Percentiles rank a stretch among this genome's conserved stretches.
These are phyloP conservation scores for Bellardia pandia DNA, from an alignment of 2,888 invertebrate genomes.

Conservation along the genomic window DNA sequence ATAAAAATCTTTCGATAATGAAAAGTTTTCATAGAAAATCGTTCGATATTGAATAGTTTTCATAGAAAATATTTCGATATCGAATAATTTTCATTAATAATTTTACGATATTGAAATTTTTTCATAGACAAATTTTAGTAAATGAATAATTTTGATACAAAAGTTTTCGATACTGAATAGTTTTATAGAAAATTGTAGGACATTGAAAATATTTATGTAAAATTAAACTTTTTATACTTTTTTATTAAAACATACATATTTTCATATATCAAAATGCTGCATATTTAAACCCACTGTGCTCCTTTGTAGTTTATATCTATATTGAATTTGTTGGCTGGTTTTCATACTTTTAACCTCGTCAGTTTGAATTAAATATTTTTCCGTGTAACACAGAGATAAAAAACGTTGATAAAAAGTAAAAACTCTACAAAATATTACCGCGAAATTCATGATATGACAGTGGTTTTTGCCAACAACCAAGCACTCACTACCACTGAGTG, in stretches of 20 bases:
- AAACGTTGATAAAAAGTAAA: neutral
- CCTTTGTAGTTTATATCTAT: neutral
- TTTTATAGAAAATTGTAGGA: no score
- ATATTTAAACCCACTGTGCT: neutral
- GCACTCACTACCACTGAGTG: slow-evolving; percentile 24
- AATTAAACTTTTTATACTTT: neutral
- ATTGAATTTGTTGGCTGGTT: neutral
- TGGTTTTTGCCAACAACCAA: slow-evolving; percentile 46
- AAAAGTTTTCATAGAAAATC: no score
- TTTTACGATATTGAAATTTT: no score
- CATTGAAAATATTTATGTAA: no score
- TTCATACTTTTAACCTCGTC: slow-evolving; percentile 29
- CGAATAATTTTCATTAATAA: no score
- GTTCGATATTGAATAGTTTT: no score
- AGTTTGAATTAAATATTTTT: slow-evolving; percentile 31
- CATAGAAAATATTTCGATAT: no score
- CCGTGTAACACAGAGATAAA: neutral
- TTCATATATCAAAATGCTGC: no score
- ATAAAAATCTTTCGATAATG: no score
- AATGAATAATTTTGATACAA: no score
- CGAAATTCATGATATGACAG: slow-evolving; percentile 57
- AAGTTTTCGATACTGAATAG: no score
- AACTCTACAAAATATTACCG: slow-evolving; percentile 38
- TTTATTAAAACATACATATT: neutral
- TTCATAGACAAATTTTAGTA: no score